Evolutionary conservation across 2,888 invertebrate genomes (phyloP), one percentile per base, ranked within the genome.

Genomic region (Cryptus armator): DNA sequence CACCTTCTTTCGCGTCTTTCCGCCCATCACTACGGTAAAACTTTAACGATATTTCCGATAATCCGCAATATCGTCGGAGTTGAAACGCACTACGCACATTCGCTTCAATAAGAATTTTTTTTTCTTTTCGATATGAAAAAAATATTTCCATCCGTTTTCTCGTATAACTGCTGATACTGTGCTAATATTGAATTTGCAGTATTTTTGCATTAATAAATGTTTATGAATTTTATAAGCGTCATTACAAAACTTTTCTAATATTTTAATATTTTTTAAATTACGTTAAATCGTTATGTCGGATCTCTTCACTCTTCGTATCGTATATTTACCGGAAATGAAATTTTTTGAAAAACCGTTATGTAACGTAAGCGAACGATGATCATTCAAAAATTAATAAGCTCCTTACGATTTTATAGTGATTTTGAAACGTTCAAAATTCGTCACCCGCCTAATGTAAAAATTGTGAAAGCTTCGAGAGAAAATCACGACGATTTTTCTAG

Each of bases 21-120:
- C 53, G 32, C 46, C 51, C 74, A 3, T 12, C 32, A 32, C 56
- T n/a, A 51, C 59, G 37, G 44, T 76, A 29, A 80, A 90, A 91
- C 90, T 91, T 85, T 89, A 90, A 90, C 89, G 90, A 91, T 91
- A 92, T 91, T 91, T 88, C 87, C 89, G 87, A 91, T 91, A 90
- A 90, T 90, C 86, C 86, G 85, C 82, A 84, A 88, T 89, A 85
- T 87, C 81, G 84, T 84, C 10, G 14, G 80, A 84, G 66, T 77
- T 68, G 24, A 19, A 62, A 37, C 48, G 59, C 46, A 46, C n/a
- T 29, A 7, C 29, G 29, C 59, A 62, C 59, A 29, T 32, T 29
- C 29, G 59, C 12, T 14, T 9, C 6, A 6, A 29, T 29, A 12
- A 62, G 29, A 59, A 29, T 59, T 14, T 24, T 53, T 24, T 14